These are phyloP conservation scores for Burhinus bistriatus DNA, from an alignment of 2,113 vertebrate species.

Conservation along the genomic window DNA sequence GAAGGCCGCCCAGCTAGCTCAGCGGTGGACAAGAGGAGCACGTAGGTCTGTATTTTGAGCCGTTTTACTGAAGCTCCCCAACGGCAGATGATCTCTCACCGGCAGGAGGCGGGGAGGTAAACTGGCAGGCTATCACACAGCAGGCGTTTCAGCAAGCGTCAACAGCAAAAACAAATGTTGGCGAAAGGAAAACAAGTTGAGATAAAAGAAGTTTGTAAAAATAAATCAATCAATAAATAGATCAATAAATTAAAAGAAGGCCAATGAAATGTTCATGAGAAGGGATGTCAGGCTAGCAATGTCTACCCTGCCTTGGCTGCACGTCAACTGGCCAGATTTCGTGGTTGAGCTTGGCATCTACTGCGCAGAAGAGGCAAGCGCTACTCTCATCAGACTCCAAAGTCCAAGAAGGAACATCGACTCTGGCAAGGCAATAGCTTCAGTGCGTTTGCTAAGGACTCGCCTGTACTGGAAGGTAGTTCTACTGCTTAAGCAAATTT, in stretches of 20 bases:
- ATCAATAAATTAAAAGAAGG: neutral
- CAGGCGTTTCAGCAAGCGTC: neutral
- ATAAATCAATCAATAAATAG: neutral
- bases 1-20: fast-evolving
- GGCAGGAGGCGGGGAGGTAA: neutral
- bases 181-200: neutral
- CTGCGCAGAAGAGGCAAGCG: neutral
- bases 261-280: neutral
- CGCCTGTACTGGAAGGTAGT: neutral
- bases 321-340: neutral
- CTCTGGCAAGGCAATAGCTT: neutral
- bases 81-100: neutral
- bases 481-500: neutral
- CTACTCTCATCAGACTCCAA: neutral
- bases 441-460: neutral
- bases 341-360: neutral
- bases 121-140: neutral
- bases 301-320: neutral
- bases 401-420: neutral
- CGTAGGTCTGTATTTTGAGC: fast-evolving
- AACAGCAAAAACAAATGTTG: neutral
- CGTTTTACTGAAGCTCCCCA: neutral
- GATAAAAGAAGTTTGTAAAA: neutral
- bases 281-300: neutral
- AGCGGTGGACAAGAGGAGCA: neutral